Evolutionary conservation across 2,113 vertebrate genomes (phyloP), one percentile per base, ranked within the genome.

Genomic region (Pedionomus torquatus): DNA sequence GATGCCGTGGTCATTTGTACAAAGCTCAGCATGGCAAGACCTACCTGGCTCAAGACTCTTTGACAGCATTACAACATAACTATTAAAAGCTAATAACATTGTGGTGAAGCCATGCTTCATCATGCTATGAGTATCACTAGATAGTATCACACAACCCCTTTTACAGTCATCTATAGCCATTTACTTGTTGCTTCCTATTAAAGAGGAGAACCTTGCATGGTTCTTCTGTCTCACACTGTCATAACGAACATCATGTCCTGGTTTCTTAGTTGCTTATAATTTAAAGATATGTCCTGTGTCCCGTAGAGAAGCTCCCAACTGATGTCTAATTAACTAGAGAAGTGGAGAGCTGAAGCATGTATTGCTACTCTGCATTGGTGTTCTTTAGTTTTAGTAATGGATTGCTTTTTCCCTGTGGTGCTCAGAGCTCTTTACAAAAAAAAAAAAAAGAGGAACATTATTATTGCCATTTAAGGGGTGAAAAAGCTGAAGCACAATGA

Each of bases 401-500:
- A 23, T 48, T 81, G 26, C 11, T 83, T 88, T 89, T 81, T 7
- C 48, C 30, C 64, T 1, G 4, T 25, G 31, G 44, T 68, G 31
- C n/a, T 81, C 83, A 69, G 65, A 90, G 39, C 16, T 72, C 65
- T 89, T 89, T 26, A 60, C 26, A 61, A 75, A 82, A 49, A 72
- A 90, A 65, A 61, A 75, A 82, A 49, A 72, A 90, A 65, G 24
- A 55, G 10, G 11, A 95, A 44, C 20, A 8, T 43, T 66, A 33
- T 63, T 75, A n/a, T 21, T 89, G 48, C 72, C 80, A 33, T 93
- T 78, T 87, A 84, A 92, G 70, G 49, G n/a, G 6, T 78, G 48
- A 75, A 83, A 83, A 89, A 89, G 13, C 44, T 81, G 1, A 52
- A 89, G 28, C 2, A 28, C 23, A 33, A 19, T 28, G 31, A 69